These are phyloP conservation scores for Tinea trinotella DNA, from an alignment of 2,888 invertebrate species.

Conservation along the genomic window DNA sequence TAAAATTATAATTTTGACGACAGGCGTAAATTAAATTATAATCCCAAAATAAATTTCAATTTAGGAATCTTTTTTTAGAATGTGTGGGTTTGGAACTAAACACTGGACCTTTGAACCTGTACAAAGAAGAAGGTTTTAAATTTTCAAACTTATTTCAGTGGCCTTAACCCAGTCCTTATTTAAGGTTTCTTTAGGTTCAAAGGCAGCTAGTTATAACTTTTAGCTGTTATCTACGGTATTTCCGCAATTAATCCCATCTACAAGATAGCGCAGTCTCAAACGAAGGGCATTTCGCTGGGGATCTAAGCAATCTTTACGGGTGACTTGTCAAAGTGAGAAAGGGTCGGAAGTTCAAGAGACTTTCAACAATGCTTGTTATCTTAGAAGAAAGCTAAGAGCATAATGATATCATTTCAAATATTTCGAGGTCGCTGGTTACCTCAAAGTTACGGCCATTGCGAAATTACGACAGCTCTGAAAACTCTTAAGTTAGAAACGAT, in stretches of 20 bases:
- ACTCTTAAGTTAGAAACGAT: too few relatives aligned
- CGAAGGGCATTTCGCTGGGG: slow-evolving; percentile 62
- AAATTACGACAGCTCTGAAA: neutral
- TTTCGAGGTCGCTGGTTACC: neutral
- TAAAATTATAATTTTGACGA: too few relatives aligned
- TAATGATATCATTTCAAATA: slow-evolving; percentile 67
- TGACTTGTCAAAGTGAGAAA: slow-evolving; percentile 70
- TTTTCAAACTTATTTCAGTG: slow-evolving; percentile 6
- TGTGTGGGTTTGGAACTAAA: neutral
- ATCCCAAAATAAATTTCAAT: neutral
- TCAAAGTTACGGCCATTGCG: neutral
- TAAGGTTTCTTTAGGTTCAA: slow-evolving; percentile 24
- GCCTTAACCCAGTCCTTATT: slow-evolving; percentile 5
- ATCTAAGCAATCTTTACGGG: slow-evolving; percentile 72
- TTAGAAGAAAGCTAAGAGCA: slow-evolving; percentile 63
- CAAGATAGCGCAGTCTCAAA: slow-evolving; percentile 65
- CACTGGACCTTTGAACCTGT: neutral
- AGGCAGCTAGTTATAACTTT: slow-evolving; percentile 52
- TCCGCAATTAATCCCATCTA: slow-evolving; percentile 69
- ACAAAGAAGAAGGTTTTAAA: neutral
- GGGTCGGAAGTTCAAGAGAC: slow-evolving; percentile 67
- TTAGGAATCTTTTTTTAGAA: too few relatives aligned
- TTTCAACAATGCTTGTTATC: slow-evolving; percentile 73
- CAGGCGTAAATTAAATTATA: too few relatives aligned
- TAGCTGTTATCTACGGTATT: slow-evolving; percentile 60